Conservation (phyloP, 2,888 invertebrate species). For the Pollenia labialis region DNA sequence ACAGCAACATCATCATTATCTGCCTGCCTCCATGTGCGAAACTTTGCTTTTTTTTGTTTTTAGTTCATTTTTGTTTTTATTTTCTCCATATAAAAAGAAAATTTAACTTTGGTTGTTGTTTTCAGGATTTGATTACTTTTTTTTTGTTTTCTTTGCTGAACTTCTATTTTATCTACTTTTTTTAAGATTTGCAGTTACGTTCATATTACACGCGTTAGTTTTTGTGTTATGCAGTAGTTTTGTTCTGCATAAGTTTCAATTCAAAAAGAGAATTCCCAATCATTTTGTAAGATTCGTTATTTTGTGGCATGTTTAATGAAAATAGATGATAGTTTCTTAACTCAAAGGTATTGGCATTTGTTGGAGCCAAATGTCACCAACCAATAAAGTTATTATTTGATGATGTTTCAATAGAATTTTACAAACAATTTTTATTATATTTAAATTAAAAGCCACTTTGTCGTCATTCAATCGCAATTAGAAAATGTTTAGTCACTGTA, state of each 20-base stretch:
- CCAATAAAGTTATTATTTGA: background rate
- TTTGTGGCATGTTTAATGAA: constrained; percentile 63
- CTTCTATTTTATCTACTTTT: background rate
- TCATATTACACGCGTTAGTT: background rate
- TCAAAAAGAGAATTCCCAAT: constrained; percentile 49
- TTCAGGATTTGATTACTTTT: background rate
- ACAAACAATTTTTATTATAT: constrained; percentile 34
- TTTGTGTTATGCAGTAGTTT: background rate
- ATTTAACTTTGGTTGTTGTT: background rate
- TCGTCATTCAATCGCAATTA: too few species aligned
- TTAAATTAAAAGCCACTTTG: background rate
- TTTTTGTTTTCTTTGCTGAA: background rate
- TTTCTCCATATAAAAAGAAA: background rate
- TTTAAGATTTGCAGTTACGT: background rate
- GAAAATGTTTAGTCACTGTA: too few species aligned
- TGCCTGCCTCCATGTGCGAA: background rate
- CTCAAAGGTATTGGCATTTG: constrained; percentile 12
- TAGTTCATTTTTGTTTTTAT: background rate
- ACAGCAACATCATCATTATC: constrained; percentile 4
- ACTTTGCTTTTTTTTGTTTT: background rate
- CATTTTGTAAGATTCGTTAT: constrained; percentile 45
- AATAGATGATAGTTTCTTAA: constrained; percentile 49
- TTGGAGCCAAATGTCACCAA: background rate
- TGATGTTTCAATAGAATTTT: background rate
- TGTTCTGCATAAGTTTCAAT: constrained; percentile 23